phyloP scores from a whole-genome alignment of 2,113 vertebrate species.

The Sarotherodon lohbergeri region DNA sequence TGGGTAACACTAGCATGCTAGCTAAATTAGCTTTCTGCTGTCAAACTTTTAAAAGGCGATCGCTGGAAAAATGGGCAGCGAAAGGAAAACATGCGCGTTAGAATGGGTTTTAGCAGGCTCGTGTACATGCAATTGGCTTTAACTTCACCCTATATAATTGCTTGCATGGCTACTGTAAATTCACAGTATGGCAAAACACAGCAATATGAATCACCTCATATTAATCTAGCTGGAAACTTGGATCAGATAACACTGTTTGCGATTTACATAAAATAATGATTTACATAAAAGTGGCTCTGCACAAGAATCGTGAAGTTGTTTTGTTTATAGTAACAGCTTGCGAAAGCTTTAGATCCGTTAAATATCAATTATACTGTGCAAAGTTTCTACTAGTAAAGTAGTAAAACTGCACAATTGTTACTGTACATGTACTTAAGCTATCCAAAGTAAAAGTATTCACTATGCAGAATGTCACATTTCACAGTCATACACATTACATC shows the following conservation, averaged over 20 bases:
- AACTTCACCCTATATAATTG: background rate
- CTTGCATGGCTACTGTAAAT: background rate
- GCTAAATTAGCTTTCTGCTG: background rate
- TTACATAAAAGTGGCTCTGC: background rate
- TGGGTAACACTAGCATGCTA: conserved; percentile 28
- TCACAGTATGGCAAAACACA: background rate
- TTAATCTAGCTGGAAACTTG: background rate
- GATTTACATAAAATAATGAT: background rate
- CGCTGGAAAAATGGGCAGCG: background rate
- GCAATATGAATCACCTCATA: background rate
- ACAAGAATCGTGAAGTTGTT: background rate
- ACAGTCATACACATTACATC: background rate
- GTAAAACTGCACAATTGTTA: background rate
- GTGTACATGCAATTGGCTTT: background rate
- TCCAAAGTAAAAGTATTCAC: background rate
- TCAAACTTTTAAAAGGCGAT: background rate
- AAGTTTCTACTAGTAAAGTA: background rate
- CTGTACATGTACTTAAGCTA: background rate
- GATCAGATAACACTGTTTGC: background rate
- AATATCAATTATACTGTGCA: background rate
- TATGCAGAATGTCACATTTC: background rate
- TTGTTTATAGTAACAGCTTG: background rate
- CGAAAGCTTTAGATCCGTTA: background rate
- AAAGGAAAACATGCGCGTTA: background rate
- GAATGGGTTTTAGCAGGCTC: background rate